Base-by-base conservation (phyloP, 2,888 invertebrate species). In the Zootermopsis nevadensis region DNA sequence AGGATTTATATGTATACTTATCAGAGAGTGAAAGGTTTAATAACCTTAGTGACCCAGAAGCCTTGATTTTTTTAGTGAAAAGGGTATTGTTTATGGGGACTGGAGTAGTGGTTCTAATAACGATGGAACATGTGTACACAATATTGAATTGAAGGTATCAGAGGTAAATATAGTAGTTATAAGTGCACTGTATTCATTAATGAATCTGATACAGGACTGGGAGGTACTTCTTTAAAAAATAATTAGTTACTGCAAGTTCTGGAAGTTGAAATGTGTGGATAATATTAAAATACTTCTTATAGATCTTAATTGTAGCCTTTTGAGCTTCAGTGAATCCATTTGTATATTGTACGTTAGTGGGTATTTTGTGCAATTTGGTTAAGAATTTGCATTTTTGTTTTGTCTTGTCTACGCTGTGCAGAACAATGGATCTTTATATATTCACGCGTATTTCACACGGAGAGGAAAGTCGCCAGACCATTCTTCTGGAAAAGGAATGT, bases 391-490 rank as follows among this genome's bases (percentile, higher is more conserved):
- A 12, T 55, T 33, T 31, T 10, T 19, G 38, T 76, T 76, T 31
- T 33, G 31, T 53, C 19, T 30, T n/a, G 86, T 87, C 33, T 85
- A 88, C 85, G 90, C 91, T 74, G 88, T 97, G 76, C 94, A 94
- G 89, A 97, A 96, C 88, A 99, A 99, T 91, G 99, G 98, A 8
- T 97, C 98, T 0, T 92, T 99, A 85, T 99, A 94, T 89, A 89
- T 99, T 81, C 99, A 99, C 90, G 94, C 96, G 0, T 99, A 95
- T 89, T 90, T 98, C 31, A 96, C 97, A 0, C 94, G 93, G 86
- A 90, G 92, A 83, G 99, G 98, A 0, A 93, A 94, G 87, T 95
- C 96, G 83, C 97, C 97, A 1, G 93, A 98, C 90, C 95, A 97
- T 0, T 90, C 90, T 48, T 91, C 91, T 30, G 93, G 93, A 81